These are phyloP conservation scores for Helicorthomorpha holstii DNA, from an alignment of 1,140 invertebrate genomes.

Conservation along the genomic window DNA sequence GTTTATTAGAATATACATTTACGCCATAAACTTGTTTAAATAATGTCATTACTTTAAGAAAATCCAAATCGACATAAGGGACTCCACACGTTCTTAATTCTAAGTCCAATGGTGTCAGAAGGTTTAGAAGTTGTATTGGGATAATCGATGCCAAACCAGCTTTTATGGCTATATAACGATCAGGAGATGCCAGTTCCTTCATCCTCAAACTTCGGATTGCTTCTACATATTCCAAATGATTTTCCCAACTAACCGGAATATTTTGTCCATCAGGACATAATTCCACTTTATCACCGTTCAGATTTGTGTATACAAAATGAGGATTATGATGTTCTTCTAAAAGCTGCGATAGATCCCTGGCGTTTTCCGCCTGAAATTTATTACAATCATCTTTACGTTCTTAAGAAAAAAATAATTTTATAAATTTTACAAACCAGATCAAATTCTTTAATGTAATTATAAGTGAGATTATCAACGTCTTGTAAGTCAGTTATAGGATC, in stretches of 20 bases:
- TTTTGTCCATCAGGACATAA: constrained; percentile 20
- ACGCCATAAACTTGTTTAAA: too few relatives aligned
- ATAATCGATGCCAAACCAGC: constrained; percentile 24
- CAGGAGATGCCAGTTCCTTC: constrained; percentile 18
- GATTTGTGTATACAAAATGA: constrained; percentile 20
- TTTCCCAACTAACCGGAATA: constrained; percentile 20
- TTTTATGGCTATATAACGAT: constrained; percentile 17
- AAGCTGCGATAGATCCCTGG: constrained; percentile 19
- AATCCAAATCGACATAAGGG: constrained; percentile 23
- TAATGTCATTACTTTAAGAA: constrained; percentile 23
- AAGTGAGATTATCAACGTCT: constrained; percentile 24
- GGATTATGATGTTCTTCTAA: constrained; percentile 21
- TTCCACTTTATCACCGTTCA: constrained; percentile 22
- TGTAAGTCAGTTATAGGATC: constrained; percentile 22
- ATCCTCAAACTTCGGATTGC: constrained; percentile 20
- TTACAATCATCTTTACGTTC: background rate
- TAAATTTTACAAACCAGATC: constrained; percentile 19
- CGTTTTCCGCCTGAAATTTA: constrained; percentile 21
- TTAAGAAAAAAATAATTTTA: background rate
- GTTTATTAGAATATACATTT: background rate
- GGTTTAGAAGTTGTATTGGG: constrained; percentile 21
- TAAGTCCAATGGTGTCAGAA: constrained; percentile 22
- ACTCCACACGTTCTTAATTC: constrained; percentile 25
- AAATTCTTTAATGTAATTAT: constrained; percentile 26
- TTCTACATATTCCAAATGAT: constrained; percentile 22